phyloP scores from a whole-genome alignment of 2,888 invertebrate genomes.

The Odontocerum albicorne region DNA sequence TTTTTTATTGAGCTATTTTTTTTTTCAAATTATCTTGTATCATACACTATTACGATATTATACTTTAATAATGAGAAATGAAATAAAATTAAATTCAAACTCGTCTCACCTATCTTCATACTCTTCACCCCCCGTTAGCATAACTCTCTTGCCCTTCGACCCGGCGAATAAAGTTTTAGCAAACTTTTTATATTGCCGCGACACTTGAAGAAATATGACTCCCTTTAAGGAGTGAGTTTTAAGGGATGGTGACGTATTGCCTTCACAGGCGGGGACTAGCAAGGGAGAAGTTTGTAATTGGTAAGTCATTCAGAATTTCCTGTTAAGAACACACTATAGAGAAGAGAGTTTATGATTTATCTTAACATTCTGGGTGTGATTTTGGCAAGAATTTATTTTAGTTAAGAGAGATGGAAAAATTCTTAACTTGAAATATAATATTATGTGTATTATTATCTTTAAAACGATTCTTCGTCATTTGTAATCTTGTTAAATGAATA shows the following conservation, averaged over 20 bases:
- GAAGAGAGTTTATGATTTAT: constrained; percentile 19
- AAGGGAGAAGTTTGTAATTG: constrained; percentile 14
- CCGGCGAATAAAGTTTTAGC: background rate
- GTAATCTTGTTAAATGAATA: no score
- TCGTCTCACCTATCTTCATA: background rate
- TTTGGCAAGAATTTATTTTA: background rate
- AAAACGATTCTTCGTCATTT: no score
- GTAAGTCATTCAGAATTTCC: constrained; percentile 21
- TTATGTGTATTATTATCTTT: no score
- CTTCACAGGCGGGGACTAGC: background rate
- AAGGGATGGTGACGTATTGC: background rate
- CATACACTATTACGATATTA: no score
- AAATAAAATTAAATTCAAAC: background rate
- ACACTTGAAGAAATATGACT: constrained; percentile 9
- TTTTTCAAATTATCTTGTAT: no score
- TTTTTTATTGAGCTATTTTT: no score
- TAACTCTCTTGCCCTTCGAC: no score
- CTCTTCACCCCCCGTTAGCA: no score
- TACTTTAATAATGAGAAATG: no score
- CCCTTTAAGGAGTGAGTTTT: background rate
- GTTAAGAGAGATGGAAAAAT: no score
- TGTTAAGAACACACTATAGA: constrained; percentile 18
- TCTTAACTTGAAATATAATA: no score
- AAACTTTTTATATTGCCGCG: constrained; percentile 10
- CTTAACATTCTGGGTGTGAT: background rate